A percentile compares a stretch with the other conserved stretches of the same genome.
These are phyloP conservation scores for Mormyrus lacerda DNA, from an alignment of 2,113 vertebrate genomes.

Conservation along the genomic window DNA sequence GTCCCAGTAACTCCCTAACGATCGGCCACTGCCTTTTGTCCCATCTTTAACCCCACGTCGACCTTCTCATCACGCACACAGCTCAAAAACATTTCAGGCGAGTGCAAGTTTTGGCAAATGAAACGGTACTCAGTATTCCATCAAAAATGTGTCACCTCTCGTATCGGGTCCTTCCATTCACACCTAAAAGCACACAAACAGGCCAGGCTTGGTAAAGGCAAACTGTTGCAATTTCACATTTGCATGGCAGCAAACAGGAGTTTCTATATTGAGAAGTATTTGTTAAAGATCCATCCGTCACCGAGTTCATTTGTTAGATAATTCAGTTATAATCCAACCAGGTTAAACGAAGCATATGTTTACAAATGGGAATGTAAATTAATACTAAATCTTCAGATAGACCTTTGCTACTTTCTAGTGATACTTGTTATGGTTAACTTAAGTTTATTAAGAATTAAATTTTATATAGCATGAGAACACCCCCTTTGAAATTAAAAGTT, in stretches of 20 bases:
- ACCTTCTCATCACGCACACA: slow-evolving; percentile 39
- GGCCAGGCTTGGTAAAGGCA: background rate
- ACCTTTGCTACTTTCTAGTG: background rate
- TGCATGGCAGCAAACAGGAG: background rate
- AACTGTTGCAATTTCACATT: background rate
- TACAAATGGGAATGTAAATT: background rate
- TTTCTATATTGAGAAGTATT: background rate
- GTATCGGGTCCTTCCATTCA: background rate
- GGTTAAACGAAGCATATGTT: background rate
- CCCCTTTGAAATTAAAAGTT: no score
- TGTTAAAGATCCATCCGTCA: background rate
- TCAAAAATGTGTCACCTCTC: background rate
- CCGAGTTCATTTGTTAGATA: background rate
- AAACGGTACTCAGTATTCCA: slow-evolving; percentile 26
- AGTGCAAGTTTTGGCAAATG: slow-evolving; percentile 35
- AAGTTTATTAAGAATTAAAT: background rate
- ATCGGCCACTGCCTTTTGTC: slow-evolving; percentile 37
- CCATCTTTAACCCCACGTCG: slow-evolving; percentile 48
- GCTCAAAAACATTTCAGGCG: slow-evolving; percentile 32
- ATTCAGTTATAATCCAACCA: background rate
- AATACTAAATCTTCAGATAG: background rate
- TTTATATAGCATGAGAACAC: no score
- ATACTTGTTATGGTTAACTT: background rate
- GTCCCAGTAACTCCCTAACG: slow-evolving; percentile 45
- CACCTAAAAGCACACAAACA: background rate